These are phyloP conservation scores for Cryptocephalus primarius DNA, from an alignment of 2,888 invertebrate species.

Conservation along the genomic window DNA sequence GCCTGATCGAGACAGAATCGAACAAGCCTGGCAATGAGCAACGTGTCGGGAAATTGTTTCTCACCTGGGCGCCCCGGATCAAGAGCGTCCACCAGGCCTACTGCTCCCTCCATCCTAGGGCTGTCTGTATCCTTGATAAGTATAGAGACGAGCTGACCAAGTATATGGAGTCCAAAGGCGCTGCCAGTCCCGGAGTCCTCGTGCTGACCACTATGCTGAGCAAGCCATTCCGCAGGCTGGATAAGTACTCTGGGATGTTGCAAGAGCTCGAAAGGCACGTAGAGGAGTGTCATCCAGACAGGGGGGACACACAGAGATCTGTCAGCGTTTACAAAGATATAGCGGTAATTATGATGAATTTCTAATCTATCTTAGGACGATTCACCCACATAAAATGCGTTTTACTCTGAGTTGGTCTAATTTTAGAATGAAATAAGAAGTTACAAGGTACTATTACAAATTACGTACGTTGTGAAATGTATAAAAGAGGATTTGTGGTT, in stretches of 20 bases:
- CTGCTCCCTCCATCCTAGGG: slow-evolving; percentile 88
- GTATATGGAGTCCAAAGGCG: slow-evolving; percentile 82
- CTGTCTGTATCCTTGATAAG: slow-evolving; percentile 86
- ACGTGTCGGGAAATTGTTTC: slow-evolving; percentile 82
- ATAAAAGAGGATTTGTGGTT: too few relatives aligned
- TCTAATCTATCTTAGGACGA: too few relatives aligned
- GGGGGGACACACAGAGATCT: slow-evolving; percentile 94
- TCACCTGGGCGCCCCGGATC: slow-evolving; percentile 71
- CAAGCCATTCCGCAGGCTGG: slow-evolving; percentile 88
- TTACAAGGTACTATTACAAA: background rate
- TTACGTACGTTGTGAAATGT: background rate
- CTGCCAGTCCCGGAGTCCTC: slow-evolving; percentile 75
- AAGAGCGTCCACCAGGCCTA: slow-evolving; percentile 80
- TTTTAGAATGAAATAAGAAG: background rate
- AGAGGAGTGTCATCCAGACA: slow-evolving; percentile 88
- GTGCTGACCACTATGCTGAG: slow-evolving; percentile 88
- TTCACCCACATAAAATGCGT: too few relatives aligned
- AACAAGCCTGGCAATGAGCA: slow-evolving; percentile 62
- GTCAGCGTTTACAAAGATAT: slow-evolving; percentile 92
- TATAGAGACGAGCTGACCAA: slow-evolving; percentile 77
- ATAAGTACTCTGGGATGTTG: slow-evolving; percentile 88
- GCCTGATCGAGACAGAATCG: slow-evolving; percentile 69
- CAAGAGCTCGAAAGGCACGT: slow-evolving; percentile 94
- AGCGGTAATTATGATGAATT: slow-evolving; percentile 51
- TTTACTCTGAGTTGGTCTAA: background rate